These are phyloP conservation scores for Accipiter virgatus DNA, from an alignment of 2,113 vertebrate species.

Conservation along the genomic window DNA sequence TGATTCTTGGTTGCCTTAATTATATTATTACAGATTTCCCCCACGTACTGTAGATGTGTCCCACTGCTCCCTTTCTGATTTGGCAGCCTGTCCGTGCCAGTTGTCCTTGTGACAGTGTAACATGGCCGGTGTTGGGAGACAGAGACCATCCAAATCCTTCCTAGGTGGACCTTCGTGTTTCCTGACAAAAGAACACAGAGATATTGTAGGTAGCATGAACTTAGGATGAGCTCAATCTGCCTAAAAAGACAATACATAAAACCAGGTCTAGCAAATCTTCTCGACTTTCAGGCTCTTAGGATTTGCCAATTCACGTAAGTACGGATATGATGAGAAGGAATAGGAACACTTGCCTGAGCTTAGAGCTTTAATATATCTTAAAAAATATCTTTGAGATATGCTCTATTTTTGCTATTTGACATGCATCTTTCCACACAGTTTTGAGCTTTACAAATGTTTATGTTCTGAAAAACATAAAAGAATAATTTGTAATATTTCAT, in stretches of 20 bases:
- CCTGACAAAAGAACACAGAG: background rate
- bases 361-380: background rate
- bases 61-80: background rate
- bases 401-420: background rate
- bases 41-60: background rate
- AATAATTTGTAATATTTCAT: background rate
- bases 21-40: constrained; percentile 17
- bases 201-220: background rate
- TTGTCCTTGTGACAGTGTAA: background rate
- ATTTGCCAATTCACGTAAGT: background rate
- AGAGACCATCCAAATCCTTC: background rate
- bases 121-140: background rate
- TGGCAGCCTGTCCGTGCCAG: background rate
- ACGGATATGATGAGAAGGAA: background rate
- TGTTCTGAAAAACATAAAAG: background rate
- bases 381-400: background rate
- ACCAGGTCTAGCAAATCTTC: background rate
- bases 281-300: background rate
- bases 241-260: background rate
- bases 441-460: background rate
- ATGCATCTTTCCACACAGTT: background rate
- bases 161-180: background rate
- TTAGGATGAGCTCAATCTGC: background rate
- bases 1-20: background rate
- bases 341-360: background rate